Percentiles rank a stretch among this genome's conserved stretches.
Evolutionary conservation across 2,888 invertebrate genomes (phyloP).

Genomic region (Tetragonisca angustula): DNA sequence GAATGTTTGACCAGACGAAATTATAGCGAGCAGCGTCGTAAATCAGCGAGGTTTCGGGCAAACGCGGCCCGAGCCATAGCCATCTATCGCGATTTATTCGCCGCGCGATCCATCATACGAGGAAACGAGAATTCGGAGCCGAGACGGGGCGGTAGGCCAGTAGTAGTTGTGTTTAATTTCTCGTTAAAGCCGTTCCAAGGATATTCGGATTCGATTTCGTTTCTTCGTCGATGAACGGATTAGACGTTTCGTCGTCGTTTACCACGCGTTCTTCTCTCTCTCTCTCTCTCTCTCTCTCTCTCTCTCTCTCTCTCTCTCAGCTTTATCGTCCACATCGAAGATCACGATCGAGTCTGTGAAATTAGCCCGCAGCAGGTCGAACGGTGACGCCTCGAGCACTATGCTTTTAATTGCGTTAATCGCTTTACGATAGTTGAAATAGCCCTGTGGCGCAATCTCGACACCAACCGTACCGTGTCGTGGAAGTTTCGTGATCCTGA

Average conservation of each 20-base stretch:
- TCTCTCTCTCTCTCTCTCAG: no score
- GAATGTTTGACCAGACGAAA: constrained; percentile 41
- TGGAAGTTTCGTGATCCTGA: neutral
- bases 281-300: no score
- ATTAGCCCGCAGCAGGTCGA: neutral
- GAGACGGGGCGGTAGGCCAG: no score
- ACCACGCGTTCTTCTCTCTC: no score
- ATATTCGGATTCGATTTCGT: constrained; percentile 13
- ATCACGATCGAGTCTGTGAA: neutral
- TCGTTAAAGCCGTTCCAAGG: constrained; percentile 14
- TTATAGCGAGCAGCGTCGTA: constrained; percentile 37
- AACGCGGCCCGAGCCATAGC: neutral
- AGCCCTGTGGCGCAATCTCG: neutral
- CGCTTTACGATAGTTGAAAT: constrained; percentile 30
- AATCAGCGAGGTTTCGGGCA: constrained; percentile 28
- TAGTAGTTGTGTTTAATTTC: constrained; percentile 13
- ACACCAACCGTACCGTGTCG: neutral
- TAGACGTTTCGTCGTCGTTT: constrained; percentile 2
- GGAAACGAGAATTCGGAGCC: neutral
- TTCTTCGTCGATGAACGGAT: neutral
- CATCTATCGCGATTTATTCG: constrained; percentile 49
- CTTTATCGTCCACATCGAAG: neutral
- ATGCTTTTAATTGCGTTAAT: constrained; percentile 26
- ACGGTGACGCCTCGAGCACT: neutral
- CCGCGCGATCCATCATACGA: neutral